phyloP scores from a whole-genome alignment of 1,140 invertebrate genomes.

The Steinernema khuongi region DNA sequence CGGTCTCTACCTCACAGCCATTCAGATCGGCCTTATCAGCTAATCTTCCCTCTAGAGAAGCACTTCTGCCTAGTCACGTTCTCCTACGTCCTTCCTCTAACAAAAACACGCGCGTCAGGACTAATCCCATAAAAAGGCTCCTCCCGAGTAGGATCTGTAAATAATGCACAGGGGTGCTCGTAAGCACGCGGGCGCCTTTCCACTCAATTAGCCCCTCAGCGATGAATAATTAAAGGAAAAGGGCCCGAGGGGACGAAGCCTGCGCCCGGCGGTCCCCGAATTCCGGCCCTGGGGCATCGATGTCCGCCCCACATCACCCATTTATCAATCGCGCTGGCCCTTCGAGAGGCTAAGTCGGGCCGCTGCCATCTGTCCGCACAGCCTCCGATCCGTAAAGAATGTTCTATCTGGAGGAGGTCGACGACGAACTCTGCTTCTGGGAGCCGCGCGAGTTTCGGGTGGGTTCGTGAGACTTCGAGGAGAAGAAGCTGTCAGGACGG shows the following conservation, averaged over 20 bases:
- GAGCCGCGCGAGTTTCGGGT: neutral
- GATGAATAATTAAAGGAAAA: constrained; percentile 2
- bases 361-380: constrained; percentile 7
- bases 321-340: neutral
- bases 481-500: no score
- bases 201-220: neutral
- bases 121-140: no score
- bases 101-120: no score
- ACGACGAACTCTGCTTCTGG: neutral
- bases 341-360: neutral
- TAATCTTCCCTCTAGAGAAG: no score
- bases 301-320: neutral
- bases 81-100: no score
- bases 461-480: no score
- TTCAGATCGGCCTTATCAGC: no score
- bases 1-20: no score
- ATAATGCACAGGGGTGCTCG: no score
- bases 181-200: neutral
- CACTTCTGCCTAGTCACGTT: no score
- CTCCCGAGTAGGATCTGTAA: no score
- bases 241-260: no score
- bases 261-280: neutral
- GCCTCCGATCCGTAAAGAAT: neutral
- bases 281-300: neutral
- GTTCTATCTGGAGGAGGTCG: constrained; percentile 5